A percentile compares a stretch with the other conserved stretches of the same genome.
Conservation (phyloP, 2,113 vertebrate genomes). For the Pygoscelis adeliae region DNA sequence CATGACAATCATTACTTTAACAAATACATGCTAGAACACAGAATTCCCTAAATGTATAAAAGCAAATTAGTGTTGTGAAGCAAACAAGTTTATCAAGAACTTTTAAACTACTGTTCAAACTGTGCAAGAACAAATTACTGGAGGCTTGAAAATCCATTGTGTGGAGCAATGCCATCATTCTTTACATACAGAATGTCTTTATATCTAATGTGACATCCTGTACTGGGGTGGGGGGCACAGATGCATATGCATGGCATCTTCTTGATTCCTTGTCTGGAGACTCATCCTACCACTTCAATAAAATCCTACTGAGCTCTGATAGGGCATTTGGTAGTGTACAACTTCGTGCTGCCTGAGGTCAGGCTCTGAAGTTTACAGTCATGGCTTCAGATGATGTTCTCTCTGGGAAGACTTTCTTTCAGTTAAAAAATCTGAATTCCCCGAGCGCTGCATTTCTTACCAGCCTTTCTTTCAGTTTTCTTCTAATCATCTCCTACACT, state of each 20-base stretch:
- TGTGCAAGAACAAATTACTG: background rate
- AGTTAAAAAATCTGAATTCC: background rate
- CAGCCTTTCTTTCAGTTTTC: background rate
- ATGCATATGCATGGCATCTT: background rate
- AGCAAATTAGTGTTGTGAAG: background rate
- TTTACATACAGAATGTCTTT: background rate
- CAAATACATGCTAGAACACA: fast-evolving
- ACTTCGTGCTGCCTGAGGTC: background rate
- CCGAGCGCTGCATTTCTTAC: background rate
- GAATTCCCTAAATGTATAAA: background rate
- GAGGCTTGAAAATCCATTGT: background rate
- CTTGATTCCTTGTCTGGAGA: background rate
- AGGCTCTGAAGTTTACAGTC: background rate
- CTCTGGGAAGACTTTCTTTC: background rate
- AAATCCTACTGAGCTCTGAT: background rate
- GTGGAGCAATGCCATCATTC: background rate
- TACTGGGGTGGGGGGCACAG: fast-evolving
- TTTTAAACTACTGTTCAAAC: background rate
- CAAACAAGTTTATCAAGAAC: background rate
- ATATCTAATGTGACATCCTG: background rate
- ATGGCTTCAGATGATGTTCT: background rate
- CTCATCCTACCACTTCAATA: background rate
- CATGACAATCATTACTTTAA: background rate
- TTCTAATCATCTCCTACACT: background rate
- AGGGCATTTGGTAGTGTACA: background rate